Evolutionary conservation across 2,113 vertebrate species (phyloP).

Genomic region (Anolis carolinensis): DNA sequence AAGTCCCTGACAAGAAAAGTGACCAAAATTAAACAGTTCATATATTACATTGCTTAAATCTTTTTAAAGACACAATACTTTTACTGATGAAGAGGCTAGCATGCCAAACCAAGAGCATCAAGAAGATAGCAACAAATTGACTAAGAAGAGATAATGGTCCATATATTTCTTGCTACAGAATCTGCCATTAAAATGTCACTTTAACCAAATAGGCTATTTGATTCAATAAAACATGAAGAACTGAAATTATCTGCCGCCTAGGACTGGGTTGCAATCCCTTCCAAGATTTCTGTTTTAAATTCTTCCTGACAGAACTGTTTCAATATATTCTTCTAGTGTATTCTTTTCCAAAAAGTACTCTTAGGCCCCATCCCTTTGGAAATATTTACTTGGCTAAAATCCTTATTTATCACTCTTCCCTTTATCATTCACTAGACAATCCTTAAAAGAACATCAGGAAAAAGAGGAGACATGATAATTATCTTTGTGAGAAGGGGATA

Average conservation of each 20-base stretch:
- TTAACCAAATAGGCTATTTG: not conserved
- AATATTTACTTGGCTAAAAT: too few relatives aligned
- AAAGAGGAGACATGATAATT: not conserved
- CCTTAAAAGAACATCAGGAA: not conserved
- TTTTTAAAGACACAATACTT: not conserved
- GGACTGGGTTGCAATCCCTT: not conserved
- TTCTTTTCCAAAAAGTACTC: not conserved
- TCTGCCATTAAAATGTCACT: not conserved
- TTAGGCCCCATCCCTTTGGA: not conserved
- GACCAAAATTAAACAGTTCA: not conserved
- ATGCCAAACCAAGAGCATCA: not conserved
- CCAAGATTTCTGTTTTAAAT: too few relatives aligned
- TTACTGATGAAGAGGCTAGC: not conserved
- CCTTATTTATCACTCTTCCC: too few relatives aligned
- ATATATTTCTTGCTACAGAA: not conserved
- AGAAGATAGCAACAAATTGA: not conserved
- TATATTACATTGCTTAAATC: slow-evolving; percentile 1
- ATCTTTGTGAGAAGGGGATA: too few relatives aligned
- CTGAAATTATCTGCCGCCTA: not conserved
- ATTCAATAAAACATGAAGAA: not conserved
- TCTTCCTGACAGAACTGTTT: too few relatives aligned
- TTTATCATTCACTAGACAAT: not conserved
- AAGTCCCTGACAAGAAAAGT: not conserved
- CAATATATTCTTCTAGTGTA: not conserved
- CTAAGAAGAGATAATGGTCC: not conserved